Conservation (phyloP, 2,797 vertebrate genomes). For the Prionace glauca region DNA sequence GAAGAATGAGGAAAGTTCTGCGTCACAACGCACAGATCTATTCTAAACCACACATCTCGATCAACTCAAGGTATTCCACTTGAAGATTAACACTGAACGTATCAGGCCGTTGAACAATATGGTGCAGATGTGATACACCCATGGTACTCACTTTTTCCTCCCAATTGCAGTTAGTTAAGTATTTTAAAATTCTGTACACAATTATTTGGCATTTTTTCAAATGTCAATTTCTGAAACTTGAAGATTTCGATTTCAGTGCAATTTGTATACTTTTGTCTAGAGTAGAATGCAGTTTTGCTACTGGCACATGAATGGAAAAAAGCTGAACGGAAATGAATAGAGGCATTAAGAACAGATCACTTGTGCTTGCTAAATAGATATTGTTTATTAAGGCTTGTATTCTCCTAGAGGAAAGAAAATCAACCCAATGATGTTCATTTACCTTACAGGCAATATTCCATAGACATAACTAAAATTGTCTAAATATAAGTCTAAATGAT, state of each 20-base stretch:
- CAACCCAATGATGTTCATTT: constrained; percentile 61
- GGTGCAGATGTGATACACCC: neutral
- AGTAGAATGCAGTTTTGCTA: constrained; percentile 39
- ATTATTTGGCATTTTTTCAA: constrained; percentile 3
- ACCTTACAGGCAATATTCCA: constrained; percentile 64
- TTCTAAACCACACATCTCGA: neutral
- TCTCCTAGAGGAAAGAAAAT: constrained; percentile 68
- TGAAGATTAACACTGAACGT: neutral
- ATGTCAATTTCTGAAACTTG: neutral
- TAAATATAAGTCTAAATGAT: constrained; percentile 69
- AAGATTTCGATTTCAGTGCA: neutral
- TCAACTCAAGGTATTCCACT: neutral
- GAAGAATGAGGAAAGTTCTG: neutral
- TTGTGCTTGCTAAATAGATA: constrained; percentile 68
- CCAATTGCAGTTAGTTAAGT: neutral
- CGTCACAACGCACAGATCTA: neutral
- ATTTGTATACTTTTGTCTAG: constrained; percentile 45
- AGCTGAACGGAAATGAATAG: neutral
- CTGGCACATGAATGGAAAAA: constrained; percentile 37
- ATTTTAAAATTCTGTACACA: neutral
- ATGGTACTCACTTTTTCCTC: neutral
- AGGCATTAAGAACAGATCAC: constrained; percentile 55
- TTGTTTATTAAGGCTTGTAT: constrained; percentile 90
- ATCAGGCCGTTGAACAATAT: neutral
- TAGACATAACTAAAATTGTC: constrained; percentile 64